A percentile compares a stretch with the other conserved stretches of the same genome.
These are phyloP conservation scores for Trisateles emortualis DNA, from an alignment of 2,888 invertebrate genomes.

Conservation along the genomic window DNA sequence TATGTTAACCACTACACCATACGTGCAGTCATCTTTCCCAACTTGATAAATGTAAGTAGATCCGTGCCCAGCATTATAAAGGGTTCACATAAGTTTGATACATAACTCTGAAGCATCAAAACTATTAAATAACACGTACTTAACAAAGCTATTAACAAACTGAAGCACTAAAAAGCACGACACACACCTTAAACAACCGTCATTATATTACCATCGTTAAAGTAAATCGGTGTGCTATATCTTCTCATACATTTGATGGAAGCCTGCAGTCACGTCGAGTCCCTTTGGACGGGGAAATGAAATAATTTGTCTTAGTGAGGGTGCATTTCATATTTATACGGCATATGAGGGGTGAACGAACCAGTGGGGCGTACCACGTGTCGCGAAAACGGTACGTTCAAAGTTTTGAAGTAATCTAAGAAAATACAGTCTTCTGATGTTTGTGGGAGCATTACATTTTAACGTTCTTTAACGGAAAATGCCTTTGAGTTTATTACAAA, in stretches of 20 bases:
- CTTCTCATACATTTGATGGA: slow-evolving; percentile 70
- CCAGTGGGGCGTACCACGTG: slow-evolving; percentile 57
- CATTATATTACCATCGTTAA: slow-evolving; percentile 66
- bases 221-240: slow-evolving; percentile 72
- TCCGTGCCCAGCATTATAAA: too few species aligned
- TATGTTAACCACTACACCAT: too few species aligned
- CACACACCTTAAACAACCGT: slow-evolving; percentile 47
- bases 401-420: slow-evolving; percentile 29
- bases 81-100: background rate
- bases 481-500: background rate
- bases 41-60: too few species aligned
- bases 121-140: slow-evolving; percentile 15
- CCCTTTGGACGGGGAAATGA: slow-evolving; percentile 83
- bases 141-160: slow-evolving; percentile 27
- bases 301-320: slow-evolving; percentile 85
- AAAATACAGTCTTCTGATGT: slow-evolving; percentile 8
- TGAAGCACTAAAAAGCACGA: slow-evolving; percentile 39
- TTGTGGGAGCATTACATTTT: background rate
- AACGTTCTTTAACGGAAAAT: background rate
- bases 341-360: slow-evolving; percentile 72
- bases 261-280: slow-evolving; percentile 78
- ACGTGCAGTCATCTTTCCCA: too few species aligned
- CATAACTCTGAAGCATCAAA: slow-evolving; percentile 4
- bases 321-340: slow-evolving; percentile 84
- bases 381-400: slow-evolving; percentile 37